Base-by-base conservation (phyloP, 1,140 invertebrate genomes). In the Bombus sibiricus region DNA sequence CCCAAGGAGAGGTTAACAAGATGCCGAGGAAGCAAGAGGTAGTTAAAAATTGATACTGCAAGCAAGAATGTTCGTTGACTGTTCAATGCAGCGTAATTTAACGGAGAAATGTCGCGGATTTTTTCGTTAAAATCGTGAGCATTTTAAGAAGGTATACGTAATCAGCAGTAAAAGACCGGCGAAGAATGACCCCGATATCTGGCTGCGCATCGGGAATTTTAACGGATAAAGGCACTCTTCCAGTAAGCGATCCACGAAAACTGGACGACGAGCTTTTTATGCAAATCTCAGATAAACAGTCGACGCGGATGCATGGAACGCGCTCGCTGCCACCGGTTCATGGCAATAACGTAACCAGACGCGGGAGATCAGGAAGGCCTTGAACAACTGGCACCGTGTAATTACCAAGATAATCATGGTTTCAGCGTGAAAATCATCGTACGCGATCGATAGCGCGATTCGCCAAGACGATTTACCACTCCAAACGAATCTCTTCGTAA, bases 361-460 rank as follows among this genome's bases (percentile, higher is more conserved):
- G 79, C 15, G 68, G 59, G 57, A 57, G 34, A 28, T 62, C 69
- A 81, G 39, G 53, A 47, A 8, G 43, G 0, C 1, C 28, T 74
- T 2, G 32, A 53, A 88, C 81, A 88, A 89, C 76, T 62, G 62
- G 32, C 34, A 9, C 43, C 22, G 76, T 86, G 83, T 89, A 89
- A 89, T 89, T 89, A 82, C 8, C 13, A 71, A 73, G 80, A 74
- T 86, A 69, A 41, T 37, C 37, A 57, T 22, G 34, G 53, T 15
- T 22, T 62, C 53, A 28, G n/a, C 57, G 77, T 71, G 75, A 79
- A 43, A 41, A 73, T 73, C 15, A 25, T 41, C 25, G 39, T n/a
- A 25, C 41, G 39, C 39, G 72, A 47, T 53, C 72, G n/a, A 74
- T 25, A 8, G 25, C 41, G 8, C 8, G 41, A 18, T 9, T 4